Conservation (phyloP, 2,888 invertebrate species). For the Cantharis nigra region DNA sequence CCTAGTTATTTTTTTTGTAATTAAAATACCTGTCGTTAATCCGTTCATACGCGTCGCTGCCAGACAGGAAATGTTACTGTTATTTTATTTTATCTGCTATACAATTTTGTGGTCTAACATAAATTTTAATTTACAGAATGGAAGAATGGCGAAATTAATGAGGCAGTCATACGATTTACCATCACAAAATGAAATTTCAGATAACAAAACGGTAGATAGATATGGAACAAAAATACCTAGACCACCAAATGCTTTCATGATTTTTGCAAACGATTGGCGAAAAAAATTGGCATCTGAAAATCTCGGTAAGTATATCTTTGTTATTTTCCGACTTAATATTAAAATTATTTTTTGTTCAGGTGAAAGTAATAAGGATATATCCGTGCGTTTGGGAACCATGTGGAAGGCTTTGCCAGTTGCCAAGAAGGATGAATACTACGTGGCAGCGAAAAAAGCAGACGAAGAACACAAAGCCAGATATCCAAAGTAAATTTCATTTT, state of each 20-base stretch:
- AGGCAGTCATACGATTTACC: background rate
- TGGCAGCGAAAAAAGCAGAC: constrained; percentile 53
- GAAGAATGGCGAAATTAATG: background rate
- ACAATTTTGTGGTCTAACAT: background rate
- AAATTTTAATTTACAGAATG: background rate
- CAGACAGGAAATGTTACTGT: too few species aligned
- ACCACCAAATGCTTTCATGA: constrained; percentile 60
- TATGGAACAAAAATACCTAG: constrained; percentile 48
- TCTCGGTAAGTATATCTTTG: constrained; percentile 45
- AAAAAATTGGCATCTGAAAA: constrained; percentile 54
- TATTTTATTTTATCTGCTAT: too few species aligned
- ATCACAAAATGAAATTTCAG: background rate
- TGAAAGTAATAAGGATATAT: constrained; percentile 59
- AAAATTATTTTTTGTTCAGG: constrained; percentile 36
- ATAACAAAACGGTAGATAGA: constrained; percentile 16
- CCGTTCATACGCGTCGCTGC: too few species aligned
- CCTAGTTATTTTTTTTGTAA: too few species aligned
- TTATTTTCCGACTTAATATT: background rate
- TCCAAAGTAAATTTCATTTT: constrained; percentile 42
- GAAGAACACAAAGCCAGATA: constrained; percentile 56
- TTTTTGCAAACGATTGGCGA: constrained; percentile 59
- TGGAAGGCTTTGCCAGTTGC: constrained; percentile 57
- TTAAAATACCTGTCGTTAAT: too few species aligned
- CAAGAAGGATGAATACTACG: constrained; percentile 54
- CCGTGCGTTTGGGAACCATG: constrained; percentile 56